Base-by-base conservation (phyloP, 2,888 invertebrate genomes). In the Neocrepidodera transversa region DNA sequence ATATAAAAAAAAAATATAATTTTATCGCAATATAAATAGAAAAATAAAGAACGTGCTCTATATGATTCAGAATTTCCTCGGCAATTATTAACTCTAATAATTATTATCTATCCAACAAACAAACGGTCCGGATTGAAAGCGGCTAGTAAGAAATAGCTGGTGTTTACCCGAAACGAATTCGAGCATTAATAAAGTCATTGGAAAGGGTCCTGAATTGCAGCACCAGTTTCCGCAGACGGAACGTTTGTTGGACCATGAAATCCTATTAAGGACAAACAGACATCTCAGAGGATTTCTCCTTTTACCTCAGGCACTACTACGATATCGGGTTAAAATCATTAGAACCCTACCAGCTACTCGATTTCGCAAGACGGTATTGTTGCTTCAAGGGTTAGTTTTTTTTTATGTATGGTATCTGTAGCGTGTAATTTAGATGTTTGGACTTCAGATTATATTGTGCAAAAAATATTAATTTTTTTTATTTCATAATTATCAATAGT, bases 311-410 rank as follows among this genome's bases (percentile, higher is more conserved):
- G 58, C 48, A 23, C 11, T 14, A 40, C 30, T 53, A 23, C 40
- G 23, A 58, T 58, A 58, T 58, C 48, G 48, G 53, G 48, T 48
- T 53, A 58, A 52, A 52, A 30, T 58, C 58, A 58, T 58, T 58
- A 52, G 20, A 58, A 14, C 14, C n/a, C 52, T 35, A 43, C 47
- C 35, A 45, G 45, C 11, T 13, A 43, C 3, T 16, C 8, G 35
- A 51, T 50, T 51, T 18, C 16, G 42, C 6, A 14, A 52, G 47
- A 48, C 47, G 38, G 10, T 28, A 47, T 28, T 14, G 45, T 58
- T 47, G 38, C 35, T 14, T 43, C 13, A 16, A 35, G 18, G 8
- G 6, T 8, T 4, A 10, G 28, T 8, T 28, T 28, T 28, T 28
- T 28, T 28, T 23, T 23, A n/a, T n/a, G n/a, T n/a, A n/a, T n/a